Conservation (phyloP, 1,140 invertebrate species). For the Pachyrhynchus sulphureomaculatus region DNA sequence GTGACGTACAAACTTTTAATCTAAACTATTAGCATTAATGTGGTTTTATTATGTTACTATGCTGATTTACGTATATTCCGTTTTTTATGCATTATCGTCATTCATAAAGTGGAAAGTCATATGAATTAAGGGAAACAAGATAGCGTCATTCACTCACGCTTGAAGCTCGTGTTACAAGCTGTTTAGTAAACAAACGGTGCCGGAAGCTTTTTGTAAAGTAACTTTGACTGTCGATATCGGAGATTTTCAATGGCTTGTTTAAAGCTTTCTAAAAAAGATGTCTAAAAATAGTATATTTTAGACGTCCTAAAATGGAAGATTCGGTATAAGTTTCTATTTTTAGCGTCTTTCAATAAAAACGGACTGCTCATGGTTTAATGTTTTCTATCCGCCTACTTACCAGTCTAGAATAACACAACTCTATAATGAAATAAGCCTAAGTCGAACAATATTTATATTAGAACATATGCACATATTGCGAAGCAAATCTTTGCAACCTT, state of each 20-base stretch:
- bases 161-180: not conserved
- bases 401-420: too few species aligned
- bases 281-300: not conserved
- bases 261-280: not conserved
- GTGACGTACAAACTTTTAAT: too few species aligned
- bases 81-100: conserved; percentile 9
- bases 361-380: too few species aligned
- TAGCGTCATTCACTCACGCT: conserved; percentile 10
- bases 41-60: conserved; percentile 4
- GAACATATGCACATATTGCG: too few species aligned
- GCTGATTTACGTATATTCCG: conserved; percentile 9
- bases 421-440: too few species aligned
- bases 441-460: too few species aligned
- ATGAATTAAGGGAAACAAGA: not conserved
- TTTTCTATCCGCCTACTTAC: too few species aligned
- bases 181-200: not conserved
- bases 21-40: too few species aligned
- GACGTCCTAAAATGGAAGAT: too few species aligned
- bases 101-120: conserved; percentile 4
- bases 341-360: too few species aligned
- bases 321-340: too few species aligned
- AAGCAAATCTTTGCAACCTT: too few species aligned
- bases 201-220: not conserved
- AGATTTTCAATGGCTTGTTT: not conserved
- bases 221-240: not conserved